Conservation (phyloP, 2,888 invertebrate genomes). For the Melanchra persicariae region DNA sequence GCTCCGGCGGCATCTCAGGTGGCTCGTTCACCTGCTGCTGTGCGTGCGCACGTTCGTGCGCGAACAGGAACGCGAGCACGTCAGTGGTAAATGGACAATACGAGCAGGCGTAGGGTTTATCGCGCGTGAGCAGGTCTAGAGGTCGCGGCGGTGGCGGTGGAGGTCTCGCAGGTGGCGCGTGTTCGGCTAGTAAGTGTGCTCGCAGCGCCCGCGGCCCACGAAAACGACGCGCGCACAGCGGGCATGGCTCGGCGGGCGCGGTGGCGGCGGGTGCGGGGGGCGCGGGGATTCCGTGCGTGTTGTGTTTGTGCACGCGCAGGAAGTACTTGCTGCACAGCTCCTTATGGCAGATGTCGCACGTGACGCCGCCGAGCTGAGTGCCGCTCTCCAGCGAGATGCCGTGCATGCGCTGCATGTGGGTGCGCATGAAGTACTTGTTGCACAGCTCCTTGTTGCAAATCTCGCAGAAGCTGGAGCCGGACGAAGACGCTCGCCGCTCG, state of each 20-base stretch:
- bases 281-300: conserved; percentile 98
- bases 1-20: conserved; percentile 57
- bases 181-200: conserved; percentile 96
- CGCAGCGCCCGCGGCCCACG: conserved; percentile 97
- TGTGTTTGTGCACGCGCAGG: conserved; percentile 98
- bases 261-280: conserved; percentile 92
- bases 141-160: conserved; percentile 87
- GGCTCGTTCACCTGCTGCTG: conserved; percentile 81
- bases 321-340: conserved; percentile 99
- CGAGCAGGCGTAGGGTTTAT: conserved; percentile 96
- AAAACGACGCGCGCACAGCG: conserved; percentile 96
- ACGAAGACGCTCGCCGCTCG: conserved; percentile 90
- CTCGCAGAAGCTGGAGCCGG: conserved; percentile 97
- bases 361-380: conserved; percentile 97
- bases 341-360: conserved; percentile 99
- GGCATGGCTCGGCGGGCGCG: conserved; percentile 91
- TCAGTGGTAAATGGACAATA: conserved; percentile 97
- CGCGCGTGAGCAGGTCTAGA: conserved; percentile 89
- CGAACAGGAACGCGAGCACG: conserved; percentile 96
- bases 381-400: conserved; percentile 98
- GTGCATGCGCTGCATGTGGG: conserved; percentile 99
- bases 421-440: conserved; percentile 99
- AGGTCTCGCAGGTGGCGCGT: conserved; percentile 92
- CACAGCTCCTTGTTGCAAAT: conserved; percentile 99
- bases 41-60: conserved; percentile 96